Evolutionary conservation across 2,113 vertebrate genomes (phyloP).

Genomic region (Aleadryas rufinucha): DNA sequence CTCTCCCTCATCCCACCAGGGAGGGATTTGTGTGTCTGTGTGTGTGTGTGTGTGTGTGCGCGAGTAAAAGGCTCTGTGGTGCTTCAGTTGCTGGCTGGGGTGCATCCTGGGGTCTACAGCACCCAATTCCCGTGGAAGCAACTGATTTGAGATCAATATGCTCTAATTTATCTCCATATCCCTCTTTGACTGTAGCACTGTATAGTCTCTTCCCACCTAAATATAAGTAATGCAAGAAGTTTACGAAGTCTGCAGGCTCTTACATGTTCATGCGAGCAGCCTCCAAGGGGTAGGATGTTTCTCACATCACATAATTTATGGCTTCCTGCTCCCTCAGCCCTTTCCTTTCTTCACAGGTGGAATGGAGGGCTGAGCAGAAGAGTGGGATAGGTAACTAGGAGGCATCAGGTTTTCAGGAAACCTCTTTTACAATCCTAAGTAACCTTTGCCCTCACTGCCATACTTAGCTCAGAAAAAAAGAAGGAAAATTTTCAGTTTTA

Average conservation of each 20-base stretch:
- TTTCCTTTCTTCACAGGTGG: neutral
- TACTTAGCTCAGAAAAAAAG: neutral
- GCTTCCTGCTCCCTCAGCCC: neutral
- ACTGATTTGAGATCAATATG: neutral
- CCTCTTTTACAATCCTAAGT: neutral
- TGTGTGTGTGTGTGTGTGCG: too few relatives aligned
- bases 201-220: neutral
- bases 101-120: neutral
- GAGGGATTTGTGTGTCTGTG: too few relatives aligned
- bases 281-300: neutral
- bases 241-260: neutral
- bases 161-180: neutral
- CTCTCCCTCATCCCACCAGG: fast-evolving
- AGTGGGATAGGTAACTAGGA: neutral
- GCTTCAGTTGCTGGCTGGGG: fast-evolving
- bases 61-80: neutral
- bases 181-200: neutral
- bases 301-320: neutral
- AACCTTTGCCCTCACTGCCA: neutral
- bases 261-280: neutral
- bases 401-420: neutral
- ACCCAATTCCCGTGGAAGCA: neutral
- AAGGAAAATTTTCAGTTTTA: neutral
- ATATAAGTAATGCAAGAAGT: neutral
- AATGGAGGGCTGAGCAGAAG: neutral